These are phyloP conservation scores for Drosophila triauraria DNA, from an alignment of 1,140 invertebrate genomes.

Conservation along the genomic window DNA sequence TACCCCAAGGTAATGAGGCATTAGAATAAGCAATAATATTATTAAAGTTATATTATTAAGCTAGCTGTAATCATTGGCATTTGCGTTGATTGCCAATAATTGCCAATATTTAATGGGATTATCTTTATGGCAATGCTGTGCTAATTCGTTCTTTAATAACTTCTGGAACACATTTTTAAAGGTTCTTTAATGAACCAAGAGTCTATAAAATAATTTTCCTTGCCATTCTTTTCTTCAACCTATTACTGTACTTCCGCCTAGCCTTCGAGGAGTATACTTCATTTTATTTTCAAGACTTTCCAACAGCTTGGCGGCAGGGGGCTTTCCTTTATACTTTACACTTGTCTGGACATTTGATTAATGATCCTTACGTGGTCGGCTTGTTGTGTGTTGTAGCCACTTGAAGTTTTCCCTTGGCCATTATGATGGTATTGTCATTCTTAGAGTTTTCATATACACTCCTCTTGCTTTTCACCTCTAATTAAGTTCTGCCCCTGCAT, in stretches of 20 bases:
- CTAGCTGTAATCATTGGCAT: not conserved
- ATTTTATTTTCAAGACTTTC: constrained; percentile 53
- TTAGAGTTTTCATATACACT: constrained; percentile 31
- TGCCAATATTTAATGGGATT: not conserved
- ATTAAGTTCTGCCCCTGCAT: constrained; percentile 41
- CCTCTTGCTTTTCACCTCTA: constrained; percentile 26
- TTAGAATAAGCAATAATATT: not conserved
- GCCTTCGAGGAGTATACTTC: constrained; percentile 34
- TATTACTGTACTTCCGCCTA: constrained; percentile 32
- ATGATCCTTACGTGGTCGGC: constrained; percentile 73
- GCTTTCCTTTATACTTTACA: constrained; percentile 69
- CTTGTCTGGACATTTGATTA: constrained; percentile 84
- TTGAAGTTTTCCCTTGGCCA: constrained; percentile 51
- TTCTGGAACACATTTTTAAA: too few species aligned
- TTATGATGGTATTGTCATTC: constrained; percentile 74
- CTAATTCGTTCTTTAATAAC: too few species aligned
- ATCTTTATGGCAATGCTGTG: not conserved
- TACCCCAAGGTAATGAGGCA: not conserved
- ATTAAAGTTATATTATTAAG: not conserved
- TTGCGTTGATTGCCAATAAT: not conserved
- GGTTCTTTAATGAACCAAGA: not conserved
- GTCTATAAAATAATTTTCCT: not conserved
- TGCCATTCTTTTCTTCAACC: not conserved
- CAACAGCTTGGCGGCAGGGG: constrained; percentile 12
- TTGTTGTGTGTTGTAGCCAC: constrained; percentile 27